Evolutionary conservation across 2,888 invertebrate genomes (phyloP).

Genomic region (Chaitophorus viminalis): DNA sequence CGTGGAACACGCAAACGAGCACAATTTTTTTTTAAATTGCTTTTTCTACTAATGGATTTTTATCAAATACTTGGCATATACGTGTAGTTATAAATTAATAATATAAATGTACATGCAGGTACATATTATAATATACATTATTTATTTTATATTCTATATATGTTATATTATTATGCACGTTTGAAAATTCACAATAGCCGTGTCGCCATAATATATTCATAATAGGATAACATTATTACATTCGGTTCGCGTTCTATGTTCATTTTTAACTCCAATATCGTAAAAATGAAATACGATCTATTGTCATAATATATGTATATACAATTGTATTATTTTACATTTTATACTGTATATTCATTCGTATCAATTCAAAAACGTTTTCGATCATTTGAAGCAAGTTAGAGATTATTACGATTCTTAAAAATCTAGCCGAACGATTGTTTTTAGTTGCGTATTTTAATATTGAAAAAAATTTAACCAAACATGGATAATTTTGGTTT

Average conservation of each 20-base stretch:
- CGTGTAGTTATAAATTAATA: too few species aligned
- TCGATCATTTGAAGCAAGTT: neutral
- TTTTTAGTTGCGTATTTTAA: neutral
- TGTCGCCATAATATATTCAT: neutral
- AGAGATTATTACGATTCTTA: neutral
- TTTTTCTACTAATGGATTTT: neutral
- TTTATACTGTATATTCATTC: neutral
- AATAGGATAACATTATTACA: neutral
- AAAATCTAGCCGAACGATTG: neutral
- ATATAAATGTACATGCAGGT: neutral
- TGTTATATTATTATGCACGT: neutral
- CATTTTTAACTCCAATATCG: neutral
- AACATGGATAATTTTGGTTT: neutral
- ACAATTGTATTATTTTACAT: neutral
- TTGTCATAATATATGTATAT: neutral
- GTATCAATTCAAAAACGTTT: neutral
- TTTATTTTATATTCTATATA: neutral
- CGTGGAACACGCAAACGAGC: neutral
- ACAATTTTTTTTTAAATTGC: neutral
- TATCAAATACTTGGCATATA: neutral
- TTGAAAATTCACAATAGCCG: slow-evolving; percentile 1
- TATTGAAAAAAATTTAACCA: neutral
- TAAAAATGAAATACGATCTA: neutral
- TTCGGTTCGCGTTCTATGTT: neutral
- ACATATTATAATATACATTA: neutral